These are phyloP conservation scores for Forbesichthys agassizii DNA, from an alignment of 2,113 vertebrate genomes.

Conservation along the genomic window DNA sequence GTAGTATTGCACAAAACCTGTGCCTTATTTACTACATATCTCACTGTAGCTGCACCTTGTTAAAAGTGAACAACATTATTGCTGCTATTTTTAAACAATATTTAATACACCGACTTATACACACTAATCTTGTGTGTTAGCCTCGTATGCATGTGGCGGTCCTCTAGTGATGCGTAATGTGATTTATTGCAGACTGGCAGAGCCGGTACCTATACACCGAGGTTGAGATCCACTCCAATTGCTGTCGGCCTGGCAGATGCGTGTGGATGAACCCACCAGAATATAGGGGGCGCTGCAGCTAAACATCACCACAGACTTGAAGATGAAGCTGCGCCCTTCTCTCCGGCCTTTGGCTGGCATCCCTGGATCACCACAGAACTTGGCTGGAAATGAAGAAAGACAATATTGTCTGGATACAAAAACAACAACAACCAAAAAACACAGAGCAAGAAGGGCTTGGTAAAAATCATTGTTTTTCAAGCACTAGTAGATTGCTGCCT, in stretches of 20 bases:
- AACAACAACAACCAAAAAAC: neutral
- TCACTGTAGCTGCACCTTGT: neutral
- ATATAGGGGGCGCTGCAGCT: constrained; percentile 85
- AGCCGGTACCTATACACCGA: constrained; percentile 87
- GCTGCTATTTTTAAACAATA: neutral
- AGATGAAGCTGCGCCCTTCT: constrained; percentile 97
- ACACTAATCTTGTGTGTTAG: neutral
- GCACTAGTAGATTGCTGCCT: no score
- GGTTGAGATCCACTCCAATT: constrained; percentile 91
- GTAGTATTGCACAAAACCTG: no score
- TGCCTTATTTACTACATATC: neutral
- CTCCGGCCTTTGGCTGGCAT: constrained; percentile 84
- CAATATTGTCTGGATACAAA: neutral
- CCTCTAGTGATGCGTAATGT: neutral
- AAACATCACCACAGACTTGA: constrained; percentile 91
- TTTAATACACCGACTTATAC: no score
- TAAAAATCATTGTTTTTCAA: no score
- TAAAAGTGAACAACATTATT: neutral
- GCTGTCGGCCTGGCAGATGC: constrained; percentile 90
- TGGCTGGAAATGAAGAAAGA: constrained; percentile 76
- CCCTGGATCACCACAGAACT: constrained; percentile 96
- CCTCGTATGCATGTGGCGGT: neutral
- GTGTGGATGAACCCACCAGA: constrained; percentile 88
- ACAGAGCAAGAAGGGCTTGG: no score
- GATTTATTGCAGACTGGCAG: neutral